A percentile compares a stretch with the other conserved stretches of the same genome.
Evolutionary conservation across 2,888 invertebrate genomes (phyloP).

Genomic region (Drosophila quasianomalipes): DNA sequence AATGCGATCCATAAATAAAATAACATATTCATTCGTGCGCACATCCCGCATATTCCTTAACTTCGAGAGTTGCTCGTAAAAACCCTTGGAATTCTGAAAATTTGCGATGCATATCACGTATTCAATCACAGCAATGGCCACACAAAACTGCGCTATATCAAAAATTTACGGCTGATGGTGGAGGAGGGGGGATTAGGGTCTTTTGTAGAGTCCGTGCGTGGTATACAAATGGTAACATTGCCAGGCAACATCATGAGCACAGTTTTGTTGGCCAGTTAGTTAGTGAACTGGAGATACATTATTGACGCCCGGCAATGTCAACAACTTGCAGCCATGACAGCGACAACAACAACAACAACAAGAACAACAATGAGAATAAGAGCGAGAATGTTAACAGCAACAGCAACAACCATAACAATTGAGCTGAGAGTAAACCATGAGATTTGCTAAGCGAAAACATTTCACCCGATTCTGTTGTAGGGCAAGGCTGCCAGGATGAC

Average conservation of each 20-base stretch:
- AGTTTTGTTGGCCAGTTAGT: conserved; percentile 60
- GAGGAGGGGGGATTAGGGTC: conserved; percentile 15
- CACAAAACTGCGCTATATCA: conserved; percentile 81
- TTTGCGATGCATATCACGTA: conserved; percentile 68
- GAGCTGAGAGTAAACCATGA: conserved; percentile 66
- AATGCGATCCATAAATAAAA: conserved; percentile 55
- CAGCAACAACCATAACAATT: conserved; percentile 36
- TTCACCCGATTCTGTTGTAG: conserved; percentile 61
- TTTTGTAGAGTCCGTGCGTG: conserved; percentile 55
- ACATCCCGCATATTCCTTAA: conserved; percentile 17
- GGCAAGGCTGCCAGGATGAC: conserved; percentile 54
- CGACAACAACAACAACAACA: conserved; percentile 42
- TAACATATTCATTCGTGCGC: conserved; percentile 53
- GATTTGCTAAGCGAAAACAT: conserved; percentile 76
- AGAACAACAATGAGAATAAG: conserved; percentile 39
- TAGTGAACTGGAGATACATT: conserved; percentile 60
- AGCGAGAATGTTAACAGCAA: conserved; percentile 37
- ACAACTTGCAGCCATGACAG: conserved; percentile 80
- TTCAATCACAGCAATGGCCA: conserved; percentile 81
- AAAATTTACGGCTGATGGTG: conserved; percentile 56
- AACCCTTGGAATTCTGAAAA: conserved; percentile 63
- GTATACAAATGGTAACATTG: conserved; percentile 74
- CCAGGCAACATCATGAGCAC: conserved; percentile 11
- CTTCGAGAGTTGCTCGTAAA: conserved; percentile 50
- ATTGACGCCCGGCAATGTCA: conserved; percentile 82